phyloP scores from a whole-genome alignment of 1,140 invertebrate species.

The Saccostrea echinata region DNA sequence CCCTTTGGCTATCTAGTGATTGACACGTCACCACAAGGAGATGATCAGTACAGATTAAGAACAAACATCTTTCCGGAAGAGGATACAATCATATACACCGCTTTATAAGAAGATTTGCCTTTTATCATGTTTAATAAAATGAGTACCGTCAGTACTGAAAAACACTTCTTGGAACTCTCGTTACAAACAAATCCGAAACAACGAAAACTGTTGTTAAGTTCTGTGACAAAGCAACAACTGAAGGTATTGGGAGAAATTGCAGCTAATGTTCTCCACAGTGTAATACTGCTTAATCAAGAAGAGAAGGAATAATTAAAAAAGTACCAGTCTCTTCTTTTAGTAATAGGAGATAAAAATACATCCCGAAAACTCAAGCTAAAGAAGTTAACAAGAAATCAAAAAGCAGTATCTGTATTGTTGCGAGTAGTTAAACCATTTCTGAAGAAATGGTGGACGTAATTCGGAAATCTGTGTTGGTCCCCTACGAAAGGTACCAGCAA shows the following conservation, averaged over 20 bases:
- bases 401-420: not conserved
- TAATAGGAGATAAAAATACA: constrained; percentile 1
- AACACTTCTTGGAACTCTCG: constrained; percentile 24
- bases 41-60: constrained; percentile 5
- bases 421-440: too few species aligned
- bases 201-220: not conserved
- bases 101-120: not conserved
- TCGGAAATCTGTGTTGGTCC: too few species aligned
- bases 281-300: not conserved
- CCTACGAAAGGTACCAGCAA: too few species aligned
- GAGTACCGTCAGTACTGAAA: not conserved
- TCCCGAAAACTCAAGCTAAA: not conserved
- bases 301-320: not conserved
- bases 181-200: too few species aligned
- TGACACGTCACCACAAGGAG: constrained; percentile 38
- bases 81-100: too few species aligned
- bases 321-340: not conserved
- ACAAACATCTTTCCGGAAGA: constrained; percentile 30
- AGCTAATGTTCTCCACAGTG: not conserved
- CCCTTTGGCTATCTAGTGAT: constrained; percentile 47
- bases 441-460: too few species aligned
- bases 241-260: constrained; percentile 30
- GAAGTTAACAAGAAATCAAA: not conserved
- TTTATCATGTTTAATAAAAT: not conserved
- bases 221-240: not conserved